Evolutionary conservation across 2,113 vertebrate species (phyloP).

Genomic region (Calonectris borealis): DNA sequence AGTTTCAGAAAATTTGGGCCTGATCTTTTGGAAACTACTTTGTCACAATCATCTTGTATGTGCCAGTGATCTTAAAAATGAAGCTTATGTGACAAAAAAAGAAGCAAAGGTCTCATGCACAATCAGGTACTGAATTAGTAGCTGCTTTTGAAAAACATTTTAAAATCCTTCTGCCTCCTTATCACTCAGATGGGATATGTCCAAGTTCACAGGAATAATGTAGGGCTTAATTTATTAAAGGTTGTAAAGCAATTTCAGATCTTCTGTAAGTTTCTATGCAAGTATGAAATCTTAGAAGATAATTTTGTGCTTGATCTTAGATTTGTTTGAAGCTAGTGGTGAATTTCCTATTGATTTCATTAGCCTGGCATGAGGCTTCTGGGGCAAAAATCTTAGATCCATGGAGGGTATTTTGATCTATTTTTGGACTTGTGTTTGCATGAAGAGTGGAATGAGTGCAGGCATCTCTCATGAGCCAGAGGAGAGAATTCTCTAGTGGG

Average conservation of each 20-base stretch:
- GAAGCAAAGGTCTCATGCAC: not conserved
- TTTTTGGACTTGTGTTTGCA: not conserved
- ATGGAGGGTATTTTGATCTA: not conserved
- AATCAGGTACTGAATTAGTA: not conserved
- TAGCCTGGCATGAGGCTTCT: not conserved
- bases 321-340: not conserved
- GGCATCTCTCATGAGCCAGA: not conserved
- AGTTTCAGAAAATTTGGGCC: not conserved
- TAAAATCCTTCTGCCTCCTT: not conserved
- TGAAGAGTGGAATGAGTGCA: not conserved
- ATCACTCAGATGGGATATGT: not conserved
- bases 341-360: conserved; percentile 1
- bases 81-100: not conserved
- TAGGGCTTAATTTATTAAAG: not conserved
- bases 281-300: not conserved
- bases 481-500: not conserved
- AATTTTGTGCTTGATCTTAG: not conserved
- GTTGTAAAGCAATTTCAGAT: not conserved
- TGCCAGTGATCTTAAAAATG: not conserved
- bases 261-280: not conserved
- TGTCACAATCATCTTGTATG: not conserved
- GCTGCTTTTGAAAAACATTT: not conserved
- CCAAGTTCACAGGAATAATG: not conserved
- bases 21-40: not conserved
- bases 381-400: not conserved